Percentiles rank a stretch among this genome's conserved stretches.
These are phyloP conservation scores for Eupithecia subumbrata DNA, from an alignment of 2,888 invertebrate genomes.

Conservation along the genomic window DNA sequence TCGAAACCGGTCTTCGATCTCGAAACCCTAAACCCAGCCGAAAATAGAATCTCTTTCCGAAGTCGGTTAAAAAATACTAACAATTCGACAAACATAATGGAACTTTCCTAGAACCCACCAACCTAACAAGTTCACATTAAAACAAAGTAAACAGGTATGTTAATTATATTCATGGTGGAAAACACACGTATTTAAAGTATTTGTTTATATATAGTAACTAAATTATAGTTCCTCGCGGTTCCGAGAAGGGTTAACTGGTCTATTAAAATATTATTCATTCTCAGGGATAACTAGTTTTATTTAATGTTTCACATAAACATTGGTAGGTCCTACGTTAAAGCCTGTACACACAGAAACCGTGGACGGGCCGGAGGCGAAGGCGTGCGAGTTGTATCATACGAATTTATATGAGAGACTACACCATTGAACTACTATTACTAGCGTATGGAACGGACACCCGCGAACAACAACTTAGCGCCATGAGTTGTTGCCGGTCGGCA, in stretches of 20 bases:
- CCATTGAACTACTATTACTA: too few species aligned
- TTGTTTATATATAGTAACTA: background rate
- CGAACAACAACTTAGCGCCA: too few species aligned
- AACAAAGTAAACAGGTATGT: constrained; percentile 1
- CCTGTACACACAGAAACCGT: too few species aligned
- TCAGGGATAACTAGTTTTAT: background rate
- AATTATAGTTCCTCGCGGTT: background rate
- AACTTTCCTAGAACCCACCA: background rate
- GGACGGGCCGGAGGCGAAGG: too few species aligned
- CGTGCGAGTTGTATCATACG: too few species aligned
- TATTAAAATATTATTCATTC: background rate
- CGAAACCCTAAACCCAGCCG: too few species aligned
- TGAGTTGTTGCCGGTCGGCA: too few species aligned
- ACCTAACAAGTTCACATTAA: background rate
- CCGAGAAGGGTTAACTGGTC: background rate
- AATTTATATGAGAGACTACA: too few species aligned
- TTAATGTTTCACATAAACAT: background rate
- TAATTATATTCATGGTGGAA: constrained; percentile 5
- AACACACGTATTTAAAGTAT: background rate
- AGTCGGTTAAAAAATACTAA: background rate
- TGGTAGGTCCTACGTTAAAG: too few species aligned
- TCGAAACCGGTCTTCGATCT: too few species aligned
- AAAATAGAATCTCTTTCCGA: too few species aligned
- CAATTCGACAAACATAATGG: background rate
- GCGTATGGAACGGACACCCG: too few species aligned